Evolutionary conservation across 2,113 vertebrate species (phyloP).

Genomic region (Microcebus ravelobensis): DNA sequence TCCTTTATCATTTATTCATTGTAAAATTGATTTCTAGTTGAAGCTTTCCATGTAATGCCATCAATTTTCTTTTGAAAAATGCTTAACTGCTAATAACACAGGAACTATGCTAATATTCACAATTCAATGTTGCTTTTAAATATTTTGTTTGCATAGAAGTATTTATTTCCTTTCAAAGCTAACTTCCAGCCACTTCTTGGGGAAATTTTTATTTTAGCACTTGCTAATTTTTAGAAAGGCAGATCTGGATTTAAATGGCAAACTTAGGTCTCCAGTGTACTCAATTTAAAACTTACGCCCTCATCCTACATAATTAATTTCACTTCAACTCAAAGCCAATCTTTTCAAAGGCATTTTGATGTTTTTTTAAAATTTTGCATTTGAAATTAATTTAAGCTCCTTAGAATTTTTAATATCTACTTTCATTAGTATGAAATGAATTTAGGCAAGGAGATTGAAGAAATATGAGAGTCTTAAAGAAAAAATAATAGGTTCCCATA

Average conservation of each 20-base stretch:
- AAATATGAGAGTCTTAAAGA: not conserved
- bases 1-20: not conserved
- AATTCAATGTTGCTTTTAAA: not conserved
- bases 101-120: not conserved
- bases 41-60: not conserved
- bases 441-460: not conserved
- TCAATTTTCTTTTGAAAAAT: not conserved
- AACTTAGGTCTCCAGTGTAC: not conserved
- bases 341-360: constrained; percentile 16
- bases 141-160: not conserved
- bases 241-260: not conserved
- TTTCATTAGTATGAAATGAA: not conserved
- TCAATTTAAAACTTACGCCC: not conserved
- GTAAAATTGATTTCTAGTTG: not conserved
- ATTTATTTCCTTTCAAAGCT: not conserved
- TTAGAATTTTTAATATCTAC: not conserved
- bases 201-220: not conserved
- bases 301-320: not conserved
- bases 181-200: not conserved
- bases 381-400: not conserved
- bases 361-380: not conserved
- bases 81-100: not conserved
- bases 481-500: not conserved
- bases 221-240: not conserved
- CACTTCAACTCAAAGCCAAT: not conserved